A percentile compares a stretch with the other conserved stretches of the same genome.
phyloP scores from a whole-genome alignment of 2,113 vertebrate species.

The Eulemur macaco region DNA sequence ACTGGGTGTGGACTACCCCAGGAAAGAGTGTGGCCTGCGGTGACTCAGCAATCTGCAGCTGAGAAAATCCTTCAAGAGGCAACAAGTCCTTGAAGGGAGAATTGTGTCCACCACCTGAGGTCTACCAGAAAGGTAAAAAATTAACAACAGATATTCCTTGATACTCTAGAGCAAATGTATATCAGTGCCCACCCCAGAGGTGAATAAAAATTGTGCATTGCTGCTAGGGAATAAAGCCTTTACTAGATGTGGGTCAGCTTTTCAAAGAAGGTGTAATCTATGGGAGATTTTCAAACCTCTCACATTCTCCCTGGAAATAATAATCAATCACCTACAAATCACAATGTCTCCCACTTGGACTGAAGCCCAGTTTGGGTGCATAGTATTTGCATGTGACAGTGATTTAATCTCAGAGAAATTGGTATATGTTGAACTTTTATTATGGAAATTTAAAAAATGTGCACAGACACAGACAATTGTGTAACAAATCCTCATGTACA shows the following conservation, averaged over 20 bases:
- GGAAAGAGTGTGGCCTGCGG: no score
- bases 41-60: not conserved
- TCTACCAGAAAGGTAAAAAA: not conserved
- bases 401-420: not conserved
- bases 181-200: not conserved
- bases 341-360: not conserved
- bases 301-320: not conserved
- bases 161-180: not conserved
- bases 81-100: not conserved
- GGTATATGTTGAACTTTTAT: not conserved
- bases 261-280: not conserved
- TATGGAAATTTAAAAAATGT: not conserved
- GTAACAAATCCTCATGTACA: fast-evolving
- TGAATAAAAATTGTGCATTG: not conserved
- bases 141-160: not conserved
- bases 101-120: not conserved
- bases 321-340: not conserved
- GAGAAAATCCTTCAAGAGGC: not conserved
- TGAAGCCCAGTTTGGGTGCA: not conserved
- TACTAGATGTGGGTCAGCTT: not conserved
- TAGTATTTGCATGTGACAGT: not conserved
- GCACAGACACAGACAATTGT: not conserved
- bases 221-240: not conserved
- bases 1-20: not conserved
- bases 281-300: not conserved